Percentiles rank a stretch among this genome's conserved stretches.
These are phyloP conservation scores for Chloropsis hardwickii DNA, from an alignment of 2,113 vertebrate species.

Conservation along the genomic window DNA sequence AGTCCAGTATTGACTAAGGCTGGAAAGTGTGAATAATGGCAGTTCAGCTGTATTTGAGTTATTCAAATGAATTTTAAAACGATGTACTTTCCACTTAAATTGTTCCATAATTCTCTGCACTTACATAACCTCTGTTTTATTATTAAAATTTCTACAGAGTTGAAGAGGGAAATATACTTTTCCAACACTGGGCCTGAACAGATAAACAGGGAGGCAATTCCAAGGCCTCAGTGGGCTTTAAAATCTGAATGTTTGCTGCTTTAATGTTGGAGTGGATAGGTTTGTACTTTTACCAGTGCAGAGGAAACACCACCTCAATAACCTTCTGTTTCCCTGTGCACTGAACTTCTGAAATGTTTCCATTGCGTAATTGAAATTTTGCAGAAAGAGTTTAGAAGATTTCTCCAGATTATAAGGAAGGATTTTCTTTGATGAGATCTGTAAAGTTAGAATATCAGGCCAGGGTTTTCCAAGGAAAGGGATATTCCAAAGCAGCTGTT, in stretches of 20 bases:
- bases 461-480: neutral
- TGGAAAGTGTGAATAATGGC: conserved; percentile 63
- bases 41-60: conserved; percentile 34
- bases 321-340: neutral
- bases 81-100: conserved; percentile 13
- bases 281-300: neutral
- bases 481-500: neutral
- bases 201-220: neutral
- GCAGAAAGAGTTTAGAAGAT: neutral
- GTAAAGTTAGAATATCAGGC: neutral
- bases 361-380: neutral
- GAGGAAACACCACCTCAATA: neutral
- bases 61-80: conserved; percentile 36
- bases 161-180: neutral
- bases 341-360: neutral
- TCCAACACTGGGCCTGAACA: neutral
- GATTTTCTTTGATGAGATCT: neutral
- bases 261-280: neutral
- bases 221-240: neutral
- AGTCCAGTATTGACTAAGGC: conserved; percentile 44
- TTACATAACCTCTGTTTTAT: conserved; percentile 51
- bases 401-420: neutral
- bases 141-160: neutral
- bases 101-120: conserved; percentile 42
- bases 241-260: neutral